Percentiles rank a stretch among this genome's conserved stretches.
Conservation (phyloP, 2,113 vertebrate genomes). For the Osmerus eperlanus region DNA sequence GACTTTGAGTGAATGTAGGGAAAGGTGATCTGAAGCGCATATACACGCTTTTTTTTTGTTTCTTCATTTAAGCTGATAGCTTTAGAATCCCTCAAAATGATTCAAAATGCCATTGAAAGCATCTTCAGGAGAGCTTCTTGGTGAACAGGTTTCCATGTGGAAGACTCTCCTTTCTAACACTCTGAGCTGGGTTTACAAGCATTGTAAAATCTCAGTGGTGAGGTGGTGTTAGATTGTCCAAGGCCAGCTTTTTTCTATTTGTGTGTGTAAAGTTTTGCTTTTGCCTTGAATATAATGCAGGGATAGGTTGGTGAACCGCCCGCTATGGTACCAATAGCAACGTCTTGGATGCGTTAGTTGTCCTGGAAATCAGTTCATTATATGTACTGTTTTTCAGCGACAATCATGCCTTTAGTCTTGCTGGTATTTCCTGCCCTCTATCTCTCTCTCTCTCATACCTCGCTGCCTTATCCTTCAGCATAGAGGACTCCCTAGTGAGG, state of each 20-base stretch:
- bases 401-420: slow-evolving; percentile 32
- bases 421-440: slow-evolving; percentile 17
- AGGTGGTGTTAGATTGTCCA: slow-evolving; percentile 48
- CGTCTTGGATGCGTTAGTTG: slow-evolving; percentile 43
- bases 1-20: slow-evolving; percentile 49
- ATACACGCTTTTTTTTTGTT: not conserved
- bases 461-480: slow-evolving; percentile 61
- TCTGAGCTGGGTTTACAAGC: slow-evolving; percentile 60
- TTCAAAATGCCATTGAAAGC: slow-evolving; percentile 46
- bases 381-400: slow-evolving; percentile 37
- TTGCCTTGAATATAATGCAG: slow-evolving; percentile 33
- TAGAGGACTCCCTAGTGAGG: slow-evolving; percentile 34
- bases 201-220: slow-evolving; percentile 55
- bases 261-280: slow-evolving; percentile 27
- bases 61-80: slow-evolving; percentile 15
- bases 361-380: slow-evolving; percentile 31
- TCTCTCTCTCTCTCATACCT: slow-evolving; percentile 49
- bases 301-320: slow-evolving; percentile 40
- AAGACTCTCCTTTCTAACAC: slow-evolving; percentile 40
- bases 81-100: slow-evolving; percentile 27
- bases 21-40: slow-evolving; percentile 23
- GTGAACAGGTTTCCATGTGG: slow-evolving; percentile 21
- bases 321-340: slow-evolving; percentile 60
- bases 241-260: slow-evolving; percentile 34
- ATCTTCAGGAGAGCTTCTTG: slow-evolving; percentile 29